Evolutionary conservation across 2,888 invertebrate species (phyloP).

Genomic region (Exephanes ischioxanthus): DNA sequence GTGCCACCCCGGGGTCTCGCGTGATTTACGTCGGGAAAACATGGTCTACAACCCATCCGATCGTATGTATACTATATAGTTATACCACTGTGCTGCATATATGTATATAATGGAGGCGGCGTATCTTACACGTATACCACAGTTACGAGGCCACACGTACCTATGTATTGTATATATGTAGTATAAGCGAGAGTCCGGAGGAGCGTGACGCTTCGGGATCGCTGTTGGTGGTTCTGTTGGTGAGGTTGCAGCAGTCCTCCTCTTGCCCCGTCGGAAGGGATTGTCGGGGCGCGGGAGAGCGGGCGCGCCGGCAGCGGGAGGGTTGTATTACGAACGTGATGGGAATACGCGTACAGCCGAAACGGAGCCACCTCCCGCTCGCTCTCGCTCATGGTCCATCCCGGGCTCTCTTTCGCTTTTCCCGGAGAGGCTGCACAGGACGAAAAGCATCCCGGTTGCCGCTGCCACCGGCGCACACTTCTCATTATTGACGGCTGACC

Average conservation of each 20-base stretch:
- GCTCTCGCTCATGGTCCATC: constrained; percentile 23
- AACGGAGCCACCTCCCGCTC: constrained; percentile 62
- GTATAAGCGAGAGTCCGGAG: constrained; percentile 43
- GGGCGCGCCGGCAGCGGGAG: constrained; percentile 63
- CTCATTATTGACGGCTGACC: constrained; percentile 81
- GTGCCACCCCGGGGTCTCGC: constrained; percentile 48
- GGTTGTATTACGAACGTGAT: constrained; percentile 80
- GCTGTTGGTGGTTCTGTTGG: constrained; percentile 32
- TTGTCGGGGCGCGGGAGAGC: constrained; percentile 39
- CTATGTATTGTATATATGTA: constrained; percentile 12
- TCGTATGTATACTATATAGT: constrained; percentile 17
- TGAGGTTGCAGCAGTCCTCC: constrained; percentile 57
- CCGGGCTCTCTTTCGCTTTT: constrained; percentile 51
- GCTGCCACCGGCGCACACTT: constrained; percentile 77
- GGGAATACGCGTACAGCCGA: constrained; percentile 74
- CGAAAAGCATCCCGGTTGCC: constrained; percentile 67
- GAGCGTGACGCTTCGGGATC: constrained; percentile 43
- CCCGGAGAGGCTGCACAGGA: constrained; percentile 48
- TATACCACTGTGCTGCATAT: background rate
- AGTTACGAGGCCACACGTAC: constrained; percentile 28
- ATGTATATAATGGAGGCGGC: background rate
- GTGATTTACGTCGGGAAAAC: constrained; percentile 64
- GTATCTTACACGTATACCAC: constrained; percentile 15
- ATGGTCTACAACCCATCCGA: constrained; percentile 45
- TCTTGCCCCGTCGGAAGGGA: constrained; percentile 31